A percentile compares a stretch with the other conserved stretches of the same genome.
These are phyloP conservation scores for Botia kubotai DNA, from an alignment of 2,797 vertebrate species.

Conservation along the genomic window DNA sequence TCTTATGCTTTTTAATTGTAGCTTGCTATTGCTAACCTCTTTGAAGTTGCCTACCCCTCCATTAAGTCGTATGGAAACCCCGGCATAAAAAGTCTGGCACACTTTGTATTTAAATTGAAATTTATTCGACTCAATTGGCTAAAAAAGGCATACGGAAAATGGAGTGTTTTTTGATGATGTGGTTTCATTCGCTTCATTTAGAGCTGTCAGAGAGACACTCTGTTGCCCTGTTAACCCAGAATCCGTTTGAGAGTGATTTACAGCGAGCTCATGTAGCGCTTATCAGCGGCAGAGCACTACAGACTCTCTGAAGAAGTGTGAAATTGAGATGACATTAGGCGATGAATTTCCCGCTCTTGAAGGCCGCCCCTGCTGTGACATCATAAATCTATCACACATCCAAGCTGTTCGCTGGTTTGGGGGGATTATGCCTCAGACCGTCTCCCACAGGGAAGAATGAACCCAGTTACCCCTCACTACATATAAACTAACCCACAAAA, in stretches of 20 bases:
- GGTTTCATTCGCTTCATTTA: slow-evolving; percentile 30
- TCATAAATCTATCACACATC: slow-evolving; percentile 64
- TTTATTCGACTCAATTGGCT: too few species aligned
- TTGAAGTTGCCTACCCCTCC: too few species aligned
- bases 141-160: too few species aligned
- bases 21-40: too few species aligned
- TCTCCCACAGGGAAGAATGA: slow-evolving; percentile 25
- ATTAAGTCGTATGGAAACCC: too few species aligned
- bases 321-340: slow-evolving; percentile 67
- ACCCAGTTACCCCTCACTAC: slow-evolving; percentile 1
- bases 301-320: slow-evolving; percentile 45
- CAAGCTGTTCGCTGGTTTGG: slow-evolving; percentile 49
- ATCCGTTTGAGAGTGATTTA: slow-evolving; percentile 35
- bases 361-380: slow-evolving; percentile 69
- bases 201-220: slow-evolving; percentile 20
- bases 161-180: background rate
- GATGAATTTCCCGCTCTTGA: slow-evolving; percentile 57
- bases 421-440: slow-evolving; percentile 68
- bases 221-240: background rate
- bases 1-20: too few species aligned
- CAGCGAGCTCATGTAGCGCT: slow-evolving; percentile 14
- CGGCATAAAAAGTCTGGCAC: too few species aligned
- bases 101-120: too few species aligned
- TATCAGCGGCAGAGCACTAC: slow-evolving; percentile 20
- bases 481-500: slow-evolving; percentile 18